These are phyloP conservation scores for Odobenus rosmarus DNA, from an alignment of 2,113 vertebrate genomes.

Conservation along the genomic window DNA sequence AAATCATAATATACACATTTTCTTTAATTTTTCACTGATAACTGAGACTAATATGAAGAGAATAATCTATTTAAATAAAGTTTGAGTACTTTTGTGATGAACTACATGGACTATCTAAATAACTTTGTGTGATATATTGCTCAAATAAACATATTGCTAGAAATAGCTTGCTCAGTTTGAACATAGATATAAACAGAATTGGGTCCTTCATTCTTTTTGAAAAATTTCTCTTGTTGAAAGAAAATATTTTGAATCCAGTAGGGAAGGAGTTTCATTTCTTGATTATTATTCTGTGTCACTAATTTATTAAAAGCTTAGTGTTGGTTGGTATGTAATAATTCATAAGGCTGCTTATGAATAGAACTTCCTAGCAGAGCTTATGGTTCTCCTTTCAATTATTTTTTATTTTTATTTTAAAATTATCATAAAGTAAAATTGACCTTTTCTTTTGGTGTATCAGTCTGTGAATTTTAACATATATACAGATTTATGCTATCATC, in stretches of 20 bases:
- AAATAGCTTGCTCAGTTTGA: not conserved
- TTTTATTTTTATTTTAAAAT: not conserved
- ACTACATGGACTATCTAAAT: not conserved
- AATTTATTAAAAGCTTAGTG: not conserved
- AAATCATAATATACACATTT: not conserved
- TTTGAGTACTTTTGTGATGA: not conserved
- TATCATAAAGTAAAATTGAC: not conserved
- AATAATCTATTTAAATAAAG: not conserved
- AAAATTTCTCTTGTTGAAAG: not conserved
- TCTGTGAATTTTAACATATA: not conserved
- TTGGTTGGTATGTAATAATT: not conserved
- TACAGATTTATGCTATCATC: not conserved
- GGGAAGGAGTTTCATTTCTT: not conserved
- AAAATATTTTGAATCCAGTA: not conserved
- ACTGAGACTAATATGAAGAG: not conserved
- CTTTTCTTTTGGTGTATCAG: not conserved
- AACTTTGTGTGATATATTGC: not conserved
- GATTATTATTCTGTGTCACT: not conserved
- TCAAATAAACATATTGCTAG: not conserved
- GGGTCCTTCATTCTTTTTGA: not conserved
- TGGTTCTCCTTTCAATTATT: not conserved
- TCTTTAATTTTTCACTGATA: not conserved
- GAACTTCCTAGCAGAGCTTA: not conserved
- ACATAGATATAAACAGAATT: not conserved
- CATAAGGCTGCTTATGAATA: not conserved